These are phyloP conservation scores for Porites cylindrica DNA, from an alignment of 92 coral and sea anemone species.

Conservation along the genomic window DNA sequence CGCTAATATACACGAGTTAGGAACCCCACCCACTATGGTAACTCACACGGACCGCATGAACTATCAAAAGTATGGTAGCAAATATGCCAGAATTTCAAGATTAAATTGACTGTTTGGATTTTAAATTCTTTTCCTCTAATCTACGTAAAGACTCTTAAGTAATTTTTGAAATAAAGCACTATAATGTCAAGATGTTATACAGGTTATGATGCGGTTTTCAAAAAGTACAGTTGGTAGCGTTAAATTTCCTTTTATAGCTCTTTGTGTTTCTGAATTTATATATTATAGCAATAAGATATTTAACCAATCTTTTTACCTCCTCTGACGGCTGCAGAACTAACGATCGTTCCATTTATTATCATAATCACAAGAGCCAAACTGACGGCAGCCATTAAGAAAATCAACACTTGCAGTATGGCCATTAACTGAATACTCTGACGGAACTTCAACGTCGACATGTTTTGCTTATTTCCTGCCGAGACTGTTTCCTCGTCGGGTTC, in stretches of 20 bases:
- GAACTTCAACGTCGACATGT: not conserved
- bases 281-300: not conserved
- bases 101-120: too few species aligned
- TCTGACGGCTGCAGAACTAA: not conserved
- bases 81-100: not conserved
- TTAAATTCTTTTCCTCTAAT: too few species aligned
- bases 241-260: not conserved
- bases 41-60: too few species aligned
- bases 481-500: too few species aligned
- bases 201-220: not conserved
- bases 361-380: slow-evolving; percentile 12
- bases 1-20: too few species aligned
- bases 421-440: not conserved
- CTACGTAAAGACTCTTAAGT: too few species aligned
- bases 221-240: not conserved
- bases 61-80: not conserved
- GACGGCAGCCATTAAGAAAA: not conserved
- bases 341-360: slow-evolving; percentile 4
- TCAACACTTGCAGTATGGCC: not conserved
- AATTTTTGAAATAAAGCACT: too few species aligned
- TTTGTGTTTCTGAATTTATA: not conserved
- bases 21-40: too few species aligned
- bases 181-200: not conserved
- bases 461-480: not conserved
- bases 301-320: not conserved